phyloP scores from a whole-genome alignment of 2,888 invertebrate genomes.

The Xylota segnis region DNA sequence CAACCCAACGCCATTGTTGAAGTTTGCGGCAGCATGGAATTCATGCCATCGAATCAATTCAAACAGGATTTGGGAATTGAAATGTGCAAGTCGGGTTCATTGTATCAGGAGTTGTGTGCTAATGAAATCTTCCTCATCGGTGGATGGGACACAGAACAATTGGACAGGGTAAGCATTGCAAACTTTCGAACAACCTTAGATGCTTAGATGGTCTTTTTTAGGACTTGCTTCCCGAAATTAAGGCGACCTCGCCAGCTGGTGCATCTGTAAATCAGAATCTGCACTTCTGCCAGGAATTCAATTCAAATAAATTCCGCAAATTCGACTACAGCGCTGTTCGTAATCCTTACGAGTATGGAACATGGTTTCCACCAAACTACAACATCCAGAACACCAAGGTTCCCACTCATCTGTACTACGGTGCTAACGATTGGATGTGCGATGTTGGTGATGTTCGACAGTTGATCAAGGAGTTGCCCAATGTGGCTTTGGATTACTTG shows the following conservation, averaged over 20 bases:
- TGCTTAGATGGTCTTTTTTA: conserved; percentile 11
- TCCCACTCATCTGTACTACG: conserved; percentile 86
- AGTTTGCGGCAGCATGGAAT: conserved; percentile 80
- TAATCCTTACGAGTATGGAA: conserved; percentile 85
- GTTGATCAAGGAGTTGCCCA: conserved; percentile 85
- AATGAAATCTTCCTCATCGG: conserved; percentile 87
- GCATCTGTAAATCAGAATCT: conserved; percentile 82
- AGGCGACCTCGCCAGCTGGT: conserved; percentile 83
- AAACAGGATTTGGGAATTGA: conserved; percentile 80
- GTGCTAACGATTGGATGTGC: conserved; percentile 88
- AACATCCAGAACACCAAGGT: conserved; percentile 84
- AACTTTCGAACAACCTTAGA: not conserved
- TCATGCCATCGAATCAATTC: conserved; percentile 79
- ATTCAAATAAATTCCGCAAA: conserved; percentile 81
- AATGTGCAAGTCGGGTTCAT: conserved; percentile 83
- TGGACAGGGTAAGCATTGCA: conserved; percentile 83
- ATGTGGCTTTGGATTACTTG: conserved; percentile 85
- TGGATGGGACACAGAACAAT: conserved; percentile 84
- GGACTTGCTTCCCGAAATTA: conserved; percentile 80
- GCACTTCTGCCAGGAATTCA: conserved; percentile 83
- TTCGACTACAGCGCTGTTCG: conserved; percentile 82
- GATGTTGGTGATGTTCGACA: conserved; percentile 85
- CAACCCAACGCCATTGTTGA: conserved; percentile 80
- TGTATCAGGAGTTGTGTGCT: conserved; percentile 85
- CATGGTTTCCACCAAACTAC: conserved; percentile 85